Evolutionary conservation across 2,113 vertebrate genomes (phyloP), one percentile per base, ranked within the genome.

Genomic region (Pseudopipra pipra): DNA sequence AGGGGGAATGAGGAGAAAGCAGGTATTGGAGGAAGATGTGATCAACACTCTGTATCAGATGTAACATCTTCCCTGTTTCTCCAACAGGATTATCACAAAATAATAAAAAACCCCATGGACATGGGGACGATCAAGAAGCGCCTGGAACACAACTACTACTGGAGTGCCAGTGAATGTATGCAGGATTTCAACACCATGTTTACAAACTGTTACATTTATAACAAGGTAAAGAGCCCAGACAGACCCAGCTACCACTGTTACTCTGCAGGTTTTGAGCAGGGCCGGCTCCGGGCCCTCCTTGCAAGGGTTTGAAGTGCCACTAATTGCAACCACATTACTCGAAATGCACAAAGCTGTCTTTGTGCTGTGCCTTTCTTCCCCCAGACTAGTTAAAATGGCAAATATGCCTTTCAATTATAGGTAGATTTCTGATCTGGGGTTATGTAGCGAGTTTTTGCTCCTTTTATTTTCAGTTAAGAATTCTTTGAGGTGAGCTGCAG

Each of bases 151-250:
- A 99, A 98, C 81, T 99, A 99, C 74, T 99, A 99, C 33, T 98
- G 98, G 98, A 99, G 99, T 35, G 99, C 99, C 2, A 99, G 98
- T 54, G 99, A 99, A 94, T 99, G 99, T 82, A 98, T 99, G 99
- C 99, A 99, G 83, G 99, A 99, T 96, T 99, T 99, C 98, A 99
- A 99, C 98, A 99, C 99, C 95, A 99, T 99, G 99, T 99, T 99
- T 98, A 99, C 99, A 95, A 99, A 99, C 78, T 99, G 99, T 96
- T 99, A 99, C 95, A 99, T 99, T 71, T 99, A 99, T 63, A 99
- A 99, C 97, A 99, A 99, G 99, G 99, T 99, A 95, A 97, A 96
- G 71, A 25, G 46, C 55, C 37, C 43, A 70, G 33, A 39, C 27
- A 13, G n/a, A 41, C 43, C 24, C 89, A 44, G 24, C 44, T 68